phyloP scores from a whole-genome alignment of 1,140 invertebrate species.

The Halictus rubicundus region DNA sequence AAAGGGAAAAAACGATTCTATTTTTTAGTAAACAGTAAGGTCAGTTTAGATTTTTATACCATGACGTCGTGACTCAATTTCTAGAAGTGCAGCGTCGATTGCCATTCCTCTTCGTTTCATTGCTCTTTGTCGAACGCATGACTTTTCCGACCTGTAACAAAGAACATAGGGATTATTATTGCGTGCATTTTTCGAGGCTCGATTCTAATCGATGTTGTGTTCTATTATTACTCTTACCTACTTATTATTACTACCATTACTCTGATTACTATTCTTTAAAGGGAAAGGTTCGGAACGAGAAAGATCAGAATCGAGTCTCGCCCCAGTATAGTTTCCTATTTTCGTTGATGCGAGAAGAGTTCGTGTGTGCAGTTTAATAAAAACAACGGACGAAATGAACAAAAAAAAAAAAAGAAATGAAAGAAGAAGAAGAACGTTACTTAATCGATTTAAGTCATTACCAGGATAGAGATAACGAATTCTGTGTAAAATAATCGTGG shows the following conservation, averaged over 20 bases:
- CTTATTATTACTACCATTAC: no score
- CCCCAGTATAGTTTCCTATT: constrained; percentile 25
- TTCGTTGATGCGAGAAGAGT: constrained; percentile 53
- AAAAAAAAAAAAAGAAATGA: constrained; percentile 23
- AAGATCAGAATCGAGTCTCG: constrained; percentile 22
- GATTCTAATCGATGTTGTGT: background rate
- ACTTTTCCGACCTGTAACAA: constrained; percentile 40
- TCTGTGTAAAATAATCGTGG: constrained; percentile 77
- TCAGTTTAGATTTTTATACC: constrained; percentile 78
- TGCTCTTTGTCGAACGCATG: constrained; percentile 42
- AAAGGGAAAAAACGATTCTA: constrained; percentile 53
- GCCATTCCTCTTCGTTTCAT: constrained; percentile 47
- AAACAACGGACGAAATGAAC: constrained; percentile 1
- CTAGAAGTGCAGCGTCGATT: constrained; percentile 47
- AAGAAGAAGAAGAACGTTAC: constrained; percentile 56
- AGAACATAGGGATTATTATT: constrained; percentile 47
- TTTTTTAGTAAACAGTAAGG: constrained; percentile 73
- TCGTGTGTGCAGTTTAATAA: constrained; percentile 59
- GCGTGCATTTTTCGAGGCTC: constrained; percentile 1
- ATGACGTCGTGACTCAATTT: constrained; percentile 67
- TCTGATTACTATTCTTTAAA: background rate
- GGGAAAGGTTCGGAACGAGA: background rate
- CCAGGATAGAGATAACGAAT: constrained; percentile 72
- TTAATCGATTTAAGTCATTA: constrained; percentile 73
- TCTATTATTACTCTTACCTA: background rate